Conservation (phyloP, 1,140 invertebrate species). For the Hirudo medicinalis region DNA sequence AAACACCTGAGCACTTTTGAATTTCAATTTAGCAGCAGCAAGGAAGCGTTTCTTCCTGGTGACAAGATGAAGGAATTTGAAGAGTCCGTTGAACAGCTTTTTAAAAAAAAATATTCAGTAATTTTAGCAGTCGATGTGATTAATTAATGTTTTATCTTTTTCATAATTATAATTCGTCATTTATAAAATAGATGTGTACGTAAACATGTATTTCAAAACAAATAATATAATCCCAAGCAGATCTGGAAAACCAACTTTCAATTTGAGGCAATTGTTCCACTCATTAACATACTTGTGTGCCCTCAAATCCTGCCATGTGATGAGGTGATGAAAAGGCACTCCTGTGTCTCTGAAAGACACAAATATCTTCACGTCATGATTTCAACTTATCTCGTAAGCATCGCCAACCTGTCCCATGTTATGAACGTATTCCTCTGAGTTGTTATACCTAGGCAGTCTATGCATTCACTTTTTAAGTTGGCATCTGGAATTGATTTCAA, state of each 20-base stretch:
- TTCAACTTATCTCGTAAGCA: neutral
- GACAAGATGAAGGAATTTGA: slow-evolving; percentile 57
- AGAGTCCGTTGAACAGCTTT: slow-evolving; percentile 48
- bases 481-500: slow-evolving; percentile 23
- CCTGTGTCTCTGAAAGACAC: slow-evolving; percentile 51
- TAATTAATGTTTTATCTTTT: neutral
- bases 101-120: slow-evolving; percentile 26
- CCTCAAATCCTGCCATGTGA: slow-evolving; percentile 88
- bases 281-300: slow-evolving; percentile 61
- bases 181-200: neutral
- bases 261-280: slow-evolving; percentile 68
- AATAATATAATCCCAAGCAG: neutral
- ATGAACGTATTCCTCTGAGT: slow-evolving; percentile 74
- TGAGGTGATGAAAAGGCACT: slow-evolving; percentile 75
- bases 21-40: slow-evolving; percentile 46
- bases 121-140: neutral
- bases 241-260: slow-evolving; percentile 49
- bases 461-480: slow-evolving; percentile 37
- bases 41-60: slow-evolving; percentile 64
- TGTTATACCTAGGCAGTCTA: slow-evolving; percentile 69
- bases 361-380: slow-evolving; percentile 1
- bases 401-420: slow-evolving; percentile 59
- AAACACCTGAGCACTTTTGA: slow-evolving; percentile 36
- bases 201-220: neutral
- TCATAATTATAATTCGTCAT: neutral